phyloP scores from a whole-genome alignment of 2,797 vertebrate genomes.

The Typhlichthys subterraneus region DNA sequence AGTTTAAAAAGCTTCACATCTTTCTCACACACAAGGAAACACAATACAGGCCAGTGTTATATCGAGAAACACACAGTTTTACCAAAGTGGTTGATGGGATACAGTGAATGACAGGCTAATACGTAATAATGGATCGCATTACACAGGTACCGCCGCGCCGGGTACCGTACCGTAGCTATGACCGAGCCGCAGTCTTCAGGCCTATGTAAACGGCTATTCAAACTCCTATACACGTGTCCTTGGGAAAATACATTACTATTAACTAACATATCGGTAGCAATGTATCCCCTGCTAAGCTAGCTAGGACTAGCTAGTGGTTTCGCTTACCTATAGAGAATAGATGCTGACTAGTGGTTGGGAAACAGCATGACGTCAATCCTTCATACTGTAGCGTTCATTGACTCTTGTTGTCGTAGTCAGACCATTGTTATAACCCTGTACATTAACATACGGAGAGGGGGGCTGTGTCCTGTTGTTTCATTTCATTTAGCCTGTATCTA shows the following conservation, averaged over 20 bases:
- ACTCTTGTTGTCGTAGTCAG: no score
- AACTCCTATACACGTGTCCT: background rate
- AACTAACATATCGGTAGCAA: background rate
- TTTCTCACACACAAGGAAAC: no score
- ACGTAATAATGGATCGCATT: no score
- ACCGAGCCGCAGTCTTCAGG: no score
- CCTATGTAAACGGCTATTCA: background rate
- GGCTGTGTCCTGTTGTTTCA: background rate
- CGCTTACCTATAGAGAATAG: conserved; percentile 55
- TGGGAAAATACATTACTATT: background rate
- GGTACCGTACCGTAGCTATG: no score
- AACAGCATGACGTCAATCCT: conserved; percentile 32
- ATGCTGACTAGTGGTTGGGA: conserved; percentile 28
- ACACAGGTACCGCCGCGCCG: no score
- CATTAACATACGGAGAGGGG: background rate
- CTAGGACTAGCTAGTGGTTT: conserved; percentile 21
- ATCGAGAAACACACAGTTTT: no score
- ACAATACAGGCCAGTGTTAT: no score
- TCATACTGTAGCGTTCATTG: background rate
- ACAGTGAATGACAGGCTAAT: no score
- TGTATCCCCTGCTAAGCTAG: background rate
- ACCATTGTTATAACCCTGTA: background rate
- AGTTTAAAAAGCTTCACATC: no score
- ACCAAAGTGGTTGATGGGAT: no score
- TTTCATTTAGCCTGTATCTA: background rate